These are phyloP conservation scores for Cheilosia grossa DNA, from an alignment of 2,888 invertebrate species.

Conservation along the genomic window DNA sequence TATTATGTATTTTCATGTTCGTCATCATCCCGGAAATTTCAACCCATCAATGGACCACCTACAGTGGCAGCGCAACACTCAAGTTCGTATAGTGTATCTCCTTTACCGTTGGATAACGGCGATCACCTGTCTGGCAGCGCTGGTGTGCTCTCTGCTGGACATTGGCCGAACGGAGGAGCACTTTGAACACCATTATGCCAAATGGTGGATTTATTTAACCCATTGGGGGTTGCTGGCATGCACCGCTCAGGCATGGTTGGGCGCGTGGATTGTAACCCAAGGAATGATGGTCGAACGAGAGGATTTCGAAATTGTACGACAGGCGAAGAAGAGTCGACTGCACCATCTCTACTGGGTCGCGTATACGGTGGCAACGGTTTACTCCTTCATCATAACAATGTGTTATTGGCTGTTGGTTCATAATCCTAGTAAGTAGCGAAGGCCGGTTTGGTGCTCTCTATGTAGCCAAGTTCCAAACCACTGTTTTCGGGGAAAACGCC, in stretches of 20 bases:
- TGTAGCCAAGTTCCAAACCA: no score
- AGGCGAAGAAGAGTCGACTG: constrained; percentile 82
- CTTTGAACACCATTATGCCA: constrained; percentile 83
- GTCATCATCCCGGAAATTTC: constrained; percentile 18
- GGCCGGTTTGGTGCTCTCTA: background rate
- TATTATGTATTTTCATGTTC: constrained; percentile 39
- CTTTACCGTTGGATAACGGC: constrained; percentile 83
- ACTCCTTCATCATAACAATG: constrained; percentile 83
- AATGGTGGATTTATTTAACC: constrained; percentile 84
- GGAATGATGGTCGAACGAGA: constrained; percentile 84
- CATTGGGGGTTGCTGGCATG: constrained; percentile 83
- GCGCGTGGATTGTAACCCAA: constrained; percentile 83
- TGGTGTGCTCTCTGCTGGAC: constrained; percentile 83
- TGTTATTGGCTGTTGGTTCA: constrained; percentile 86
- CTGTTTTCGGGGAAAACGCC: no score
- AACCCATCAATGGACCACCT: constrained; percentile 26
- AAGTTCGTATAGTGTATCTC: constrained; percentile 83
- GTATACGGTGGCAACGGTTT: constrained; percentile 83
- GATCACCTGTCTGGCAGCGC: constrained; percentile 83
- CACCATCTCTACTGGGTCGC: constrained; percentile 83
- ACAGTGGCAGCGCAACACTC: constrained; percentile 83
- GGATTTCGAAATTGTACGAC: constrained; percentile 83
- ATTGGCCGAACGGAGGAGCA: constrained; percentile 83
- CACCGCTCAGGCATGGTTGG: constrained; percentile 83
- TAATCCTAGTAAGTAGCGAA: constrained; percentile 85